Evolutionary conservation across 2,113 vertebrate species (phyloP), one percentile per base, ranked within the genome.

Genomic region (Muscicapa adusta): DNA sequence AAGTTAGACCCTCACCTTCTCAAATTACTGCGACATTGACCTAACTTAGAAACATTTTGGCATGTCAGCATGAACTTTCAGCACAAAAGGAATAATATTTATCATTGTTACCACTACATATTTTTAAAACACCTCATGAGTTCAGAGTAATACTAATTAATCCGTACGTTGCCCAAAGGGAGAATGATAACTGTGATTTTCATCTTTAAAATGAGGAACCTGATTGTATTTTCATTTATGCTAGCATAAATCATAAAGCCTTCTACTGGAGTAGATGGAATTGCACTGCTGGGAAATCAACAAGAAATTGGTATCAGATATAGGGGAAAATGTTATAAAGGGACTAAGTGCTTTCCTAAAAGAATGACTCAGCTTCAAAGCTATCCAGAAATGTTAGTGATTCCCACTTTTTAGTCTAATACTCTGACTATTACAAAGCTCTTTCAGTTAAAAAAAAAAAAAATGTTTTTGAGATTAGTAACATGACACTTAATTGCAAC

Each of bases 211-310:
- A 87, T 68, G 83, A 88, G 57, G 70, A 96, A 91, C 43, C n/a
- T 75, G 80, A 81, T 71, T 81, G 83, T 94, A 63, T 86, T 96
- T 96, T 94, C 83, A 71, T 91, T 94, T 93, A 63, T 84, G 65
- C 31, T 81, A 16, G 25, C 29, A 25, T 95, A 92, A 95, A 91
- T 95, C 86, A 91, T 48, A 40, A 87, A 91, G 34, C 25, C 47
- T 81, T 87, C 83, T 56, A 48, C 51, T 51, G 73, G 93, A 91
- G 48, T 81, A 61, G 77, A 74, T 74, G 61, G 65, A 91, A 91
- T 88, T 77, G 62, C 47, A 81, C 91, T 91, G 50, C 70, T 81
- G 86, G 91, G 89, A 95, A 95, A 95, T 92, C 60, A 74, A 63
- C 36, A 51, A 28, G 53, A 89, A 92, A 93, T 92, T 11, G 4